Conservation (phyloP, 2,888 invertebrate genomes). For the Drosophila neonasuta region DNA sequence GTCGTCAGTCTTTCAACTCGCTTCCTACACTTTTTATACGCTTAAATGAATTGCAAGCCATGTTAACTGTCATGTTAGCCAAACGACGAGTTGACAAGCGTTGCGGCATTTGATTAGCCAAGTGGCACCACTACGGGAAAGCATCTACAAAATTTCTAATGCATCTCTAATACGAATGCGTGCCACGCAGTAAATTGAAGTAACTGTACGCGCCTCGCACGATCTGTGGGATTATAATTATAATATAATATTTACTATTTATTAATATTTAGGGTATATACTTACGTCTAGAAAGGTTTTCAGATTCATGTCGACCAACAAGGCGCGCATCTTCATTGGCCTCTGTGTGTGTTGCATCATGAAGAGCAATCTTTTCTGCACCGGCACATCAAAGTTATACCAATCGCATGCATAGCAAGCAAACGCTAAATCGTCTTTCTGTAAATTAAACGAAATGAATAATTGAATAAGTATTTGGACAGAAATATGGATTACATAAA, state of each 20-base stretch:
- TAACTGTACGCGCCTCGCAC: slow-evolving; percentile 79
- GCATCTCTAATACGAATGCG: slow-evolving; percentile 48
- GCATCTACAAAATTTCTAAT: slow-evolving; percentile 1
- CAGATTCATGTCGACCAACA: slow-evolving; percentile 73
- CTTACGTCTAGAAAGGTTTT: slow-evolving; percentile 74
- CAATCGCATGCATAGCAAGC: slow-evolving; percentile 71
- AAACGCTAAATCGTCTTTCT: slow-evolving; percentile 67
- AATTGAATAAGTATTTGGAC: background rate
- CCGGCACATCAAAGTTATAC: slow-evolving; percentile 65
- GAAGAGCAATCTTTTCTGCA: slow-evolving; percentile 63
- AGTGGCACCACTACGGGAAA: slow-evolving; percentile 1
- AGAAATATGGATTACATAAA: slow-evolving; percentile 20
- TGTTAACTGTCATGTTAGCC: slow-evolving; percentile 76
- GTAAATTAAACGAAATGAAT: background rate
- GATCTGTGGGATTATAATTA: slow-evolving; percentile 53
- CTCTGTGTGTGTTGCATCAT: slow-evolving; percentile 68
- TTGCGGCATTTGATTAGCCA: slow-evolving; percentile 58
- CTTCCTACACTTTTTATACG: slow-evolving; percentile 19
- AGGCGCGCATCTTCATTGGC: slow-evolving; percentile 72
- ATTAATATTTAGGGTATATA: background rate
- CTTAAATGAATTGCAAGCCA: slow-evolving; percentile 64
- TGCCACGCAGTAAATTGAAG: slow-evolving; percentile 72
- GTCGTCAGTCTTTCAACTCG: slow-evolving; percentile 26
- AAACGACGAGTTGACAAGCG: slow-evolving; percentile 67
- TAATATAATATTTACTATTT: background rate